Evolutionary conservation across 2,888 invertebrate species (phyloP).

Genomic region (Agapetus fuscipes): DNA sequence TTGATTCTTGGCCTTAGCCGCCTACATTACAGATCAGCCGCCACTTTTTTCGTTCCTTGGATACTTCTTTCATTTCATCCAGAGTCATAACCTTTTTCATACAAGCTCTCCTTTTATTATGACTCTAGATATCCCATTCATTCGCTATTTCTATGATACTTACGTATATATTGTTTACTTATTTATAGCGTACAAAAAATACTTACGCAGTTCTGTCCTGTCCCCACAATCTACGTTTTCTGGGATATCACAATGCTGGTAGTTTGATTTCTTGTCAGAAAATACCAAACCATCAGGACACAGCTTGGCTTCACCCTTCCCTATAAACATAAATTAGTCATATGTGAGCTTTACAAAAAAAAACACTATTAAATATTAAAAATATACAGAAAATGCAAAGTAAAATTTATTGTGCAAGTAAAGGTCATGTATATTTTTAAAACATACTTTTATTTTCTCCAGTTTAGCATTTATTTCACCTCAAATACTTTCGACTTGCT

Average conservation of each 20-base stretch:
- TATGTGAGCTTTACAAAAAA: neutral
- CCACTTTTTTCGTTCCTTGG: no score
- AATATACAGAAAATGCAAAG: slow-evolving; percentile 1
- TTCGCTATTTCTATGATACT: no score
- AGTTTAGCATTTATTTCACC: no score
- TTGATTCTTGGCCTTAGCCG: no score
- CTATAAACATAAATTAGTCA: slow-evolving; percentile 24
- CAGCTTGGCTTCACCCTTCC: slow-evolving; percentile 52
- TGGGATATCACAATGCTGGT: slow-evolving; percentile 66
- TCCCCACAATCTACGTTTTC: slow-evolving; percentile 71
- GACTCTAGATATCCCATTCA: no score
- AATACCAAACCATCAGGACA: slow-evolving; percentile 76
- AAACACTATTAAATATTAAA: neutral
- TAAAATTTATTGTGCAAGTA: slow-evolving; percentile 2
- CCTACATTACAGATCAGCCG: no score
- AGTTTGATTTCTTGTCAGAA: slow-evolving; percentile 59
- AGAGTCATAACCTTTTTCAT: no score
- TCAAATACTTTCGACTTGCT: no score
- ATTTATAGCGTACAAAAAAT: no score
- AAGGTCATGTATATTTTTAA: neutral
- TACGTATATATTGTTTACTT: no score
- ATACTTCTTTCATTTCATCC: no score
- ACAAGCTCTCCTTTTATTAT: no score
- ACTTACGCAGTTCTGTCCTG: slow-evolving; percentile 65
- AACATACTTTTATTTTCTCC: neutral